phyloP scores from a whole-genome alignment of 1,140 invertebrate genomes.

The Drosophila aff. region DNA sequence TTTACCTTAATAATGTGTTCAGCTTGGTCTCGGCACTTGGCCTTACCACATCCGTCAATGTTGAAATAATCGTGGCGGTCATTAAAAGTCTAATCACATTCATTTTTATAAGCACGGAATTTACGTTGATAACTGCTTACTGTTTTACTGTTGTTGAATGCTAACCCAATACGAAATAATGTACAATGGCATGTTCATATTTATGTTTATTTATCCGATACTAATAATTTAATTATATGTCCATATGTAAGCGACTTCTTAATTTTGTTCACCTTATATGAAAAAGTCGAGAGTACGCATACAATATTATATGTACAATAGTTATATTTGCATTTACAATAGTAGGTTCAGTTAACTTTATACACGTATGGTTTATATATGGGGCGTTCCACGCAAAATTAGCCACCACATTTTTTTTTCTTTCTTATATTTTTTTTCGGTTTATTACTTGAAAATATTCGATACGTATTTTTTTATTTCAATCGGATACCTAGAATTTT shows the following conservation, averaged over 20 bases:
- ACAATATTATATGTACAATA: no score
- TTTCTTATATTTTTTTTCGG: no score
- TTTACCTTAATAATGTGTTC: slow-evolving; percentile 1
- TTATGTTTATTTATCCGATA: background rate
- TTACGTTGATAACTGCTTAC: background rate
- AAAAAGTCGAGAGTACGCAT: no score
- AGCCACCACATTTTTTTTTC: no score
- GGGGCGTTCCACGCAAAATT: no score
- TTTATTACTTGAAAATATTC: no score
- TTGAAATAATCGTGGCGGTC: slow-evolving; percentile 3
- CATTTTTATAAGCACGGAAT: slow-evolving; percentile 1
- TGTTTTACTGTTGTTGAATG: background rate
- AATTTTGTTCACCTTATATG: no score
- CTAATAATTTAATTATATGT: background rate
- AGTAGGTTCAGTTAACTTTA: no score
- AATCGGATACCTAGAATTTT: no score
- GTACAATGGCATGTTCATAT: background rate
- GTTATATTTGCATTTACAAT: no score
- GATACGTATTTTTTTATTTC: no score
- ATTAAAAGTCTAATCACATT: slow-evolving; percentile 9
- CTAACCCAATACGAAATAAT: background rate
- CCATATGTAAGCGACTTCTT: background rate
- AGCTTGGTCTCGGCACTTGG: background rate
- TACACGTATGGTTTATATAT: no score
- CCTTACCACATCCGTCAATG: background rate